Evolutionary conservation across 1,140 invertebrate species (phyloP).

Genomic region (Bombus pascuorum): DNA sequence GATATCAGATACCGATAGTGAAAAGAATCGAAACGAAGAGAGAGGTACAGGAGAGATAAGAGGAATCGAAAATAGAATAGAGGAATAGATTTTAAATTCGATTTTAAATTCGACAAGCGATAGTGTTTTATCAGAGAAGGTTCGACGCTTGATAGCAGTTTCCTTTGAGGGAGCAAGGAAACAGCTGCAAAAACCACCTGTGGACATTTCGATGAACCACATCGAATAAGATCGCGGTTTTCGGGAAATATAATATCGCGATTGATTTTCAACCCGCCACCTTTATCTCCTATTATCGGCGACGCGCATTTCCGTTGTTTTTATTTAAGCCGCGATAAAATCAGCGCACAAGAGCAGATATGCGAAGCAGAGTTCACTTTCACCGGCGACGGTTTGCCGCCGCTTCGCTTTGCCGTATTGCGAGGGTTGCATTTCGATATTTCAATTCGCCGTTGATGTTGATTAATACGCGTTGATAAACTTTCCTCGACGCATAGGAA

Average conservation of each 20-base stretch:
- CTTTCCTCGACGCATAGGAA: too few species aligned
- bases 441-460: background rate
- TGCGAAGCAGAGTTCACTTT: conserved; percentile 22
- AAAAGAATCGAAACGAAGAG: too few species aligned
- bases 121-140: background rate
- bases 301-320: conserved; percentile 29
- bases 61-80: too few species aligned
- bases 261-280: too few species aligned
- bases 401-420: background rate
- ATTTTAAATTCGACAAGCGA: background rate
- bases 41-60: too few species aligned
- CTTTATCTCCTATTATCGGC: conserved; percentile 48
- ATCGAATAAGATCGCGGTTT: background rate
- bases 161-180: background rate
- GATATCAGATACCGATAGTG: too few species aligned
- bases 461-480: too few species aligned
- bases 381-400: background rate
- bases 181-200: conserved; percentile 3
- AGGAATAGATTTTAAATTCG: background rate
- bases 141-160: background rate
- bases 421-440: background rate
- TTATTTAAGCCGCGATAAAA: conserved; percentile 49
- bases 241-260: background rate
- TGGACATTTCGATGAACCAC: background rate
- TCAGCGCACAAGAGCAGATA: conserved; percentile 39